phyloP scores from a whole-genome alignment of 2,113 vertebrate species.

The Bujurquina vittata region DNA sequence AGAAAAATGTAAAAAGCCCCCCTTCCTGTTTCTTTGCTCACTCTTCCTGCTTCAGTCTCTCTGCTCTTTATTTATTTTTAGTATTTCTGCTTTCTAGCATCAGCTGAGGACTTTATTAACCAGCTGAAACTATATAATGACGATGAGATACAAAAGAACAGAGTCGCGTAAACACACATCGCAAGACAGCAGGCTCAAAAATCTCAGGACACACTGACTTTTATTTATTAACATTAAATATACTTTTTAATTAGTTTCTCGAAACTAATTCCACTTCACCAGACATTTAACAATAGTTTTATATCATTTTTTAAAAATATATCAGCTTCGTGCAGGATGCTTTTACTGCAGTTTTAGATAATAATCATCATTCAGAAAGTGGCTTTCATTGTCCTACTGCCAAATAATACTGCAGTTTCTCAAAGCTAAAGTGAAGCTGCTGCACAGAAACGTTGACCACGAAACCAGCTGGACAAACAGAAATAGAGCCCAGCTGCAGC shows the following conservation, averaged over 20 bases:
- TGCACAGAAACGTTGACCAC: neutral
- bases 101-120: neutral
- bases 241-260: neutral
- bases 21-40: neutral
- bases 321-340: neutral
- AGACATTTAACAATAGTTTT: neutral
- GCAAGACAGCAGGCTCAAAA: neutral
- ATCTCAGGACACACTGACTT: neutral
- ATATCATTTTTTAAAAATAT: rapidly evolving
- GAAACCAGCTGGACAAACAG: neutral
- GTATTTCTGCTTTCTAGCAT: neutral
- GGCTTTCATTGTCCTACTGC: neutral
- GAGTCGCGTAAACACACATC: neutral
- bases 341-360: neutral
- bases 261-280: neutral
- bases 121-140: neutral
- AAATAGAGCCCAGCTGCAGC: neutral
- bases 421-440: neutral
- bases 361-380: neutral
- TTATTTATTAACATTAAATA: neutral
- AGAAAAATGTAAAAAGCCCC: neutral
- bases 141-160: neutral
- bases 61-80: neutral
- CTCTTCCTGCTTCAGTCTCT: neutral
- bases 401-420: neutral